Evolutionary conservation across 2,113 vertebrate genomes (phyloP), one percentile per base, ranked within the genome.

Genomic region (Scomber japonicus): DNA sequence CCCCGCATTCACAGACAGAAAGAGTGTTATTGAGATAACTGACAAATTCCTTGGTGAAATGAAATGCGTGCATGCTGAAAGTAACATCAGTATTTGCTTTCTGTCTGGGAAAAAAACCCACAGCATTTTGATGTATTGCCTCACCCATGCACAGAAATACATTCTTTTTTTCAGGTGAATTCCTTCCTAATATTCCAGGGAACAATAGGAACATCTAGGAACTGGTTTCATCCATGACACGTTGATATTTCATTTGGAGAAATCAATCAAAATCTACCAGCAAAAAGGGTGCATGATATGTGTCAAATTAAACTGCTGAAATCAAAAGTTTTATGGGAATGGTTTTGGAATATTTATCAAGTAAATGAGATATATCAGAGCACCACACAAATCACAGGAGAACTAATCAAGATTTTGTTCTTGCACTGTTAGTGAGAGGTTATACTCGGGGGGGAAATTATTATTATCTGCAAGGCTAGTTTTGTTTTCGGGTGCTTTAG

Each of bases 161-260:
- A 68, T 77, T 73, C 31, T 71, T 75, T 78, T 73, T 84, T 85
- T 88, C 88, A 88, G 84, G 76, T 84, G 73, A 87, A 82, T 80
- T 88, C 63, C 80, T 81, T 64, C 77, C 57, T 75, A 83, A 86
- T 89, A 83, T 90, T 64, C 63, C 35, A 44, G 67, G 54, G 75
- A 85, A 85, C 81, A 88, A 75, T 55, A 46, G 76, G 54, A 79
- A 84, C 50, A 84, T 70, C 35, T 31, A 83, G 80, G 85, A 90
- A 87, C 71, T 48, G 73, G 82, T 88, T 90, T 90, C 88, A 93
- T 92, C 85, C 87, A 66, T 81, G 78, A 88, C 86, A 79, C 78
- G 84, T 81, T 94, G 91, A 90, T 91, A 93, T 95, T 94, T 93
- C 86, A 91, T 93, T 91, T 89, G 84, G 81, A 66, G 82, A 75